phyloP scores from a whole-genome alignment of 2,888 invertebrate genomes.

The Drosophila atripex region DNA sequence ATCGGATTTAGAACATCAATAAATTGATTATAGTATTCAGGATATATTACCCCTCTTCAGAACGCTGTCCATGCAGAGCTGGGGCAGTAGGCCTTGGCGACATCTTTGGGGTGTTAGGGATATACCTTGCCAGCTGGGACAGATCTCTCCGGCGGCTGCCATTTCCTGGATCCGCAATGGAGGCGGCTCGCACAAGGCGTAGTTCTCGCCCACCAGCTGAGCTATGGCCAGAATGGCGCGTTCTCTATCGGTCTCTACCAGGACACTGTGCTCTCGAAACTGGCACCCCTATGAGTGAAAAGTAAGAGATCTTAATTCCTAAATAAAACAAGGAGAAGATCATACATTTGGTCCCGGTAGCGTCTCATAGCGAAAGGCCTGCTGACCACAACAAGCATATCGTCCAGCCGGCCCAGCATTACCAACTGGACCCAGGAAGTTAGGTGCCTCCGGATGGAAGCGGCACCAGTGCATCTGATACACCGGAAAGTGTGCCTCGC shows the following conservation, averaged over 20 bases:
- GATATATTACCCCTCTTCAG: conserved; percentile 27
- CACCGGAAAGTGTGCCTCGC: conserved; percentile 90
- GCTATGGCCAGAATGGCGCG: conserved; percentile 86
- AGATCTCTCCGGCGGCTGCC: conserved; percentile 62
- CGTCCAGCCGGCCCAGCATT: conserved; percentile 89
- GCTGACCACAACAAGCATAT: conserved; percentile 94
- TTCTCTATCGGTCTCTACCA: conserved; percentile 87
- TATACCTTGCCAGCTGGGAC: conserved; percentile 81
- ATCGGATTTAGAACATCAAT: background rate
- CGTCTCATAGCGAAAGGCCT: conserved; percentile 87
- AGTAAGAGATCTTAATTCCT: too few relatives aligned
- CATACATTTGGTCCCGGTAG: conserved; percentile 82
- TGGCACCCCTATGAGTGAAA: conserved; percentile 87
- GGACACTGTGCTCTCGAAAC: conserved; percentile 89
- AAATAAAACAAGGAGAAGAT: too few relatives aligned
- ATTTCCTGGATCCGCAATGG: conserved; percentile 70
- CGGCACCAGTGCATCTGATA: conserved; percentile 93
- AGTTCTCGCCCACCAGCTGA: conserved; percentile 82
- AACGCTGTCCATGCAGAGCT: conserved; percentile 74
- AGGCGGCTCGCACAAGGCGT: conserved; percentile 79
- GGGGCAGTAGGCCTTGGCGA: conserved; percentile 82
- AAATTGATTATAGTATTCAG: too few relatives aligned
- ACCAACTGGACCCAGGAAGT: conserved; percentile 89
- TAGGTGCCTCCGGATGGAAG: conserved; percentile 91
- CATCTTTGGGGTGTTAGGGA: conserved; percentile 82